Evolutionary conservation across 2,888 invertebrate genomes (phyloP).

Genomic region (Diabrotica balteata): DNA sequence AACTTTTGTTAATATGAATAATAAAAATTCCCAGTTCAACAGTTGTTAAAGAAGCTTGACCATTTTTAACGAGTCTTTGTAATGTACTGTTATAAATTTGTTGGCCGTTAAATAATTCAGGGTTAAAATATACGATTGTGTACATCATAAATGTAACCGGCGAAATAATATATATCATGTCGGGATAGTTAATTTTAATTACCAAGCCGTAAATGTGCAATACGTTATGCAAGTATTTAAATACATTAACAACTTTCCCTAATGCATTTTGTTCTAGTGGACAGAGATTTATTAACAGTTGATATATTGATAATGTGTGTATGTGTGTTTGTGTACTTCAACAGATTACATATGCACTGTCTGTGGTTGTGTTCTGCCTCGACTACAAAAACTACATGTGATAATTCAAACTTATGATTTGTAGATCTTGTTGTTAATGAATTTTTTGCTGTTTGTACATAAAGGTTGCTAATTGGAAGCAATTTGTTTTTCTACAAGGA

Average conservation of each 20-base stretch:
- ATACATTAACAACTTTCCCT: conserved; percentile 47
- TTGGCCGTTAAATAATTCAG: conserved; percentile 8
- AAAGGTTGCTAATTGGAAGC: conserved; percentile 13
- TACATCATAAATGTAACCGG: conserved; percentile 24
- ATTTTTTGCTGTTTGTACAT: conserved; percentile 15
- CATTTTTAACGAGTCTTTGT: too few species aligned
- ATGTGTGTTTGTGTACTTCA: conserved; percentile 19
- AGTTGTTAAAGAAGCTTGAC: too few species aligned
- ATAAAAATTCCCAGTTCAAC: too few species aligned
- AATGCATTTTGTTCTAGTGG: conserved; percentile 44
- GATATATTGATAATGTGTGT: conserved; percentile 28
- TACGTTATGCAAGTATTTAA: conserved; percentile 41
- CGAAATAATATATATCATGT: conserved; percentile 27
- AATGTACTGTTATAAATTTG: conserved; percentile 1
- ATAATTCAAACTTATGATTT: conserved; percentile 27
- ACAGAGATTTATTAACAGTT: conserved; percentile 43
- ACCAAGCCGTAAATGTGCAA: conserved; percentile 38
- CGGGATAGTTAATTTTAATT: conserved; percentile 41
- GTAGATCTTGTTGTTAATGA: conserved; percentile 13
- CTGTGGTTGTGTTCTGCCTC: conserved; percentile 7
- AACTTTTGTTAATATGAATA: too few species aligned
- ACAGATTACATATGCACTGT: conserved; percentile 24
- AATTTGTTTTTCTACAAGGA: neutral
- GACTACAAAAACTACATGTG: conserved; percentile 19
- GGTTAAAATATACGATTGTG: conserved; percentile 17